phyloP scores from a whole-genome alignment of 2,797 vertebrate genomes.

The Lindbergichthys nudifrons region DNA sequence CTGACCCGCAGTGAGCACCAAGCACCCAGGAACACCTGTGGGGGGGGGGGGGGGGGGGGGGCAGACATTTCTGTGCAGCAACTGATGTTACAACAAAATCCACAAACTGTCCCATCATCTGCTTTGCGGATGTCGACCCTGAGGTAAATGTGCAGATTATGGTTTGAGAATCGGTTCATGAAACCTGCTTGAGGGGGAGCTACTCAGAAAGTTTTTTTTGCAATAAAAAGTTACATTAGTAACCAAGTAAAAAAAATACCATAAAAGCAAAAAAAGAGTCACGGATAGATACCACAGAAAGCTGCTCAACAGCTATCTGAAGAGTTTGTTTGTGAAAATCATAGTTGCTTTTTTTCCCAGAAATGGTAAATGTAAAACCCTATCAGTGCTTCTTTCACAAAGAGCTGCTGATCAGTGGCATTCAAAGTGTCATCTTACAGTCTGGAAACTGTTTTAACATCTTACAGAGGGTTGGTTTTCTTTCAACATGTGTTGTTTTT shows the following conservation, averaged over 20 bases:
- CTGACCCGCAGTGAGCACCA: slow-evolving; percentile 82
- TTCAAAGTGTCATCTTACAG: slow-evolving; percentile 75
- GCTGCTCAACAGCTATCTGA: slow-evolving; percentile 63
- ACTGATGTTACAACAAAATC: slow-evolving; percentile 62
- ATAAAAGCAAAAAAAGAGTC: slow-evolving; percentile 5
- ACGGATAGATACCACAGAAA: slow-evolving; percentile 46
- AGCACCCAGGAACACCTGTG: slow-evolving; percentile 61
- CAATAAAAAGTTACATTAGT: slow-evolving; percentile 46
- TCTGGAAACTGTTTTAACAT: slow-evolving; percentile 64
- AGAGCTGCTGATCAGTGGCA: slow-evolving; percentile 68
- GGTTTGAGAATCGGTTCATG: slow-evolving; percentile 70
- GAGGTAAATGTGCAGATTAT: slow-evolving; percentile 83
- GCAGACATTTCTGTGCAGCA: slow-evolving; percentile 53
- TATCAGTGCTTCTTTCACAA: slow-evolving; percentile 50
- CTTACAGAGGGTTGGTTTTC: slow-evolving; percentile 48
- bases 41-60: slow-evolving; percentile 9
- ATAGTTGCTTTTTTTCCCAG: slow-evolving; percentile 18
- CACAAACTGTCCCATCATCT: slow-evolving; percentile 71
- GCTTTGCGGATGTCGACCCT: slow-evolving; percentile 78
- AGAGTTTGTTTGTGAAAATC: slow-evolving; percentile 46
- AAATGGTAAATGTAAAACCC: slow-evolving; percentile 49
- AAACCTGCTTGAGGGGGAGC: slow-evolving; percentile 66
- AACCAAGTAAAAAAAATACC: slow-evolving; percentile 47
- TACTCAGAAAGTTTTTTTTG: slow-evolving; percentile 39
- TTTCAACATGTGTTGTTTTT: slow-evolving; percentile 54